Conservation (phyloP, 2,797 vertebrate genomes). For the Mormyrops boulengeri region DNA sequence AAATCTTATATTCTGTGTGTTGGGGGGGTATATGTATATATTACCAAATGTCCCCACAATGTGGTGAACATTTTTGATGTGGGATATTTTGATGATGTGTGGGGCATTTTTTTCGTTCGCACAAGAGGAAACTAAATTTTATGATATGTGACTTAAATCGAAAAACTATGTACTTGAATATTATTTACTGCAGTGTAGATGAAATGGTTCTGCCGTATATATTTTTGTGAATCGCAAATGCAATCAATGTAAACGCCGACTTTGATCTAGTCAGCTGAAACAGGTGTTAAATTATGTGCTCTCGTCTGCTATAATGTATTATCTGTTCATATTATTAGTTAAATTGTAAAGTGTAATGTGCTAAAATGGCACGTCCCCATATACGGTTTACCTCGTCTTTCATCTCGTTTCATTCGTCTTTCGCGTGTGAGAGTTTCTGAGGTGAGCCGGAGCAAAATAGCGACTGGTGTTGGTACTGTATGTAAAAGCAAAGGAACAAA, state of each 20-base stretch:
- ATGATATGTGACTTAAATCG: background rate
- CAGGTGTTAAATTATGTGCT: background rate
- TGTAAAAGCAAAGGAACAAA: background rate
- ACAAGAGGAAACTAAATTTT: background rate
- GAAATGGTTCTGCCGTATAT: background rate
- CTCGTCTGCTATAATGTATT: background rate
- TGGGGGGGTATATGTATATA: no score
- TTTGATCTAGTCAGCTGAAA: background rate
- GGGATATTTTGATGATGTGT: background rate
- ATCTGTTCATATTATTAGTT: background rate
- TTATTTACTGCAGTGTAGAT: background rate
- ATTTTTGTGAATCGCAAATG: background rate
- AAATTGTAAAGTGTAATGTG: background rate
- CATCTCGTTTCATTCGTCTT: no score
- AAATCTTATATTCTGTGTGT: background rate
- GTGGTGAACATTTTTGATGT: no score
- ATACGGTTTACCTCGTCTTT: background rate
- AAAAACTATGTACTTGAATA: background rate
- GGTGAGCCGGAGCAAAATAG: background rate
- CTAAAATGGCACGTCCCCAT: background rate
- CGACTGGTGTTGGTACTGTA: background rate
- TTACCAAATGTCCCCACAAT: no score
- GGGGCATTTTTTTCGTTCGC: background rate
- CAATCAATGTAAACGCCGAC: background rate
- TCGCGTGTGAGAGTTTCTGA: background rate